Evolutionary conservation across 2,888 invertebrate species (phyloP).

Genomic region (Eristalis intricaria): DNA sequence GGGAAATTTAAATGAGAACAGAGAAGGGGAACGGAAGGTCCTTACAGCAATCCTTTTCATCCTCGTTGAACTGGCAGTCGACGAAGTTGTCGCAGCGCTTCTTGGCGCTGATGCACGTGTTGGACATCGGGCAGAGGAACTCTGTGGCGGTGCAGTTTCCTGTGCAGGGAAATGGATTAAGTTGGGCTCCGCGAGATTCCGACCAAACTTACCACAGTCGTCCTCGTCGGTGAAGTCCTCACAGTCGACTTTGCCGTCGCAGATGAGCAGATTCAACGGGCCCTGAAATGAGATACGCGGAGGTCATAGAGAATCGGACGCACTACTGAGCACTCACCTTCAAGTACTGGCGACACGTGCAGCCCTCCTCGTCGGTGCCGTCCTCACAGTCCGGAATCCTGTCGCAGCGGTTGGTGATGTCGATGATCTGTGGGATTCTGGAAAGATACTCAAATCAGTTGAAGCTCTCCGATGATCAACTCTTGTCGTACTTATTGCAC

Average conservation of each 20-base stretch:
- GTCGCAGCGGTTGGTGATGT: conserved; percentile 85
- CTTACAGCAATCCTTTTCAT: conserved; percentile 91
- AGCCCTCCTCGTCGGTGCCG: conserved; percentile 89
- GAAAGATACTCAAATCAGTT: not conserved
- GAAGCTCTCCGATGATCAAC: not conserved
- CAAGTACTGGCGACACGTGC: conserved; percentile 88
- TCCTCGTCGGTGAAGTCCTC: conserved; percentile 88
- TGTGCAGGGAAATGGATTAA: conserved; percentile 77
- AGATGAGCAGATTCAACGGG: conserved; percentile 83
- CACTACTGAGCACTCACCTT: conserved; percentile 73
- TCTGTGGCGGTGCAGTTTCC: conserved; percentile 84
- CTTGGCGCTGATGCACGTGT: conserved; percentile 84
- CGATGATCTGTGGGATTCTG: conserved; percentile 86
- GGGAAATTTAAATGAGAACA: not conserved
- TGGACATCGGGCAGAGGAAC: conserved; percentile 86
- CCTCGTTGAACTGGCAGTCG: conserved; percentile 88
- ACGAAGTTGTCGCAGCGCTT: conserved; percentile 85
- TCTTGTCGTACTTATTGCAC: conserved; percentile 36
- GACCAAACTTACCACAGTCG: conserved; percentile 84
- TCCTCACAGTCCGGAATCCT: conserved; percentile 90
- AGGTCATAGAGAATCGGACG: not conserved
- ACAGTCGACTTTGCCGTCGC: conserved; percentile 89
- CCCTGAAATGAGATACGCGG: conserved; percentile 66
- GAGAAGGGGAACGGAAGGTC: conserved; percentile 23
- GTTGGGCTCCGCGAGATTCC: not conserved